Base-by-base conservation (phyloP, 2,113 vertebrate species). In the Megaceryle torquata region DNA sequence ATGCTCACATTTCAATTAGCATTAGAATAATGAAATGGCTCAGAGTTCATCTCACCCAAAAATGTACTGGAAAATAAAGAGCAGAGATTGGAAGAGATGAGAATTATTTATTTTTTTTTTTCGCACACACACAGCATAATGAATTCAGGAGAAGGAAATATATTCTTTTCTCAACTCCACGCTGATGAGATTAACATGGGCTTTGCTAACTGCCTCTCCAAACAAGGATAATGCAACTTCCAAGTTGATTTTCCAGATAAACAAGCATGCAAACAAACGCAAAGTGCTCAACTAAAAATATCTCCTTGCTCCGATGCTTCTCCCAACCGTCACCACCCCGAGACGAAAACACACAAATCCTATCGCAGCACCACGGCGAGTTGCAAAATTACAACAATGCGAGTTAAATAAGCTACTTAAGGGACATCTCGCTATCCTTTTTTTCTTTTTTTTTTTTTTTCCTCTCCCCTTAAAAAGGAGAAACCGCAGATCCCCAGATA, bases 221-320 rank as follows among this genome's bases (percentile, higher is more conserved):
- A 97, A 95, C 93, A 94, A 96, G 96, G 91, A 92, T 94, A 96
- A 94, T 80, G 94, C 91, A 95, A 96, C 94, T 96, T 29, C 72
- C 72, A 74, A 96, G 95, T 93, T 96, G 97, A 93, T 97, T 96
- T 96, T 96, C 86, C 93, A 96, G 96, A 97, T 95, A 97, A 97
- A 97, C 93, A 95, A 96, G 93, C 96, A 96, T 57, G 89, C 92
- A 96, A 95, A 82, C 96, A 95, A 96, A 96, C 82, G 89, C 89
- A 81, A 93, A 95, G 84, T 93, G 92, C 95, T 91, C 94, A 89
- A 94, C 96, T 97, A 96, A 97, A 97, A 97, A 97, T 96, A 95
- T 86, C 92, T 92, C 79, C 15, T 68, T 57, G 78, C 86, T 96
- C 68, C 61, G 17, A 86, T 56, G 93, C 71, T 89, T 95, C 84